These are phyloP conservation scores for Ataeniobius toweri DNA, from an alignment of 2,797 vertebrate species.

Conservation along the genomic window DNA sequence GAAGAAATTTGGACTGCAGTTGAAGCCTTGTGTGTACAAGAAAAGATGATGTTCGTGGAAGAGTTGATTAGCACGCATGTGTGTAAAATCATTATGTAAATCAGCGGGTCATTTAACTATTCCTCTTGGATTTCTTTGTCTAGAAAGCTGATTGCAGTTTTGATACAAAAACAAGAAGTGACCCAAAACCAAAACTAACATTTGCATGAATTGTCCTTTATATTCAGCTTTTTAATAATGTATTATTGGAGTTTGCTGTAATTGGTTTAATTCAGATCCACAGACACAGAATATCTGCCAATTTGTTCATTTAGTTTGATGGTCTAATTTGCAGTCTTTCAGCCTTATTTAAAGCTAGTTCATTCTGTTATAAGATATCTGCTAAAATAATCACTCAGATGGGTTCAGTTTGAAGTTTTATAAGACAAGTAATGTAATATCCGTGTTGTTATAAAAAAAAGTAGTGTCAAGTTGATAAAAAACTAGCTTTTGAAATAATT, in stretches of 20 bases:
- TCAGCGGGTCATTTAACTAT: not conserved
- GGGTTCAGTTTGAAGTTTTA: no score
- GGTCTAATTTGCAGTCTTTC: not conserved
- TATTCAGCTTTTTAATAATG: not conserved
- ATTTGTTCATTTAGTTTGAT: not conserved
- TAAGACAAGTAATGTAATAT: not conserved
- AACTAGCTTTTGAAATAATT: not conserved
- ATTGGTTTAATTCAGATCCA: not conserved
- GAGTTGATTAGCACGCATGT: not conserved
- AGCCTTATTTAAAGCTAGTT: not conserved
- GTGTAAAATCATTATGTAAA: not conserved
- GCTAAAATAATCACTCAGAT: not conserved
- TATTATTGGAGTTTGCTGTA: not conserved
- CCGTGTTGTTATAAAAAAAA: not conserved
- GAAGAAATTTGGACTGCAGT: slow-evolving; percentile 72
- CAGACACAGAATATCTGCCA: not conserved
- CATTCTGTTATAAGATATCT: not conserved
- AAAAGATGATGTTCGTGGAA: slow-evolving; percentile 74
- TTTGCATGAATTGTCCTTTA: no score
- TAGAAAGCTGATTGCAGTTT: not conserved
- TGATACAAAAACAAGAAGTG: not conserved
- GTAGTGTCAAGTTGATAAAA: not conserved
- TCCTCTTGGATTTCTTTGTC: no score
- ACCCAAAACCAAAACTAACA: not conserved
- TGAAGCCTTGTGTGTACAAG: slow-evolving; percentile 84